Evolutionary conservation across 2,888 invertebrate species (phyloP), one percentile per base, ranked within the genome.

Genomic region (Scelioninae gen. 1): DNA sequence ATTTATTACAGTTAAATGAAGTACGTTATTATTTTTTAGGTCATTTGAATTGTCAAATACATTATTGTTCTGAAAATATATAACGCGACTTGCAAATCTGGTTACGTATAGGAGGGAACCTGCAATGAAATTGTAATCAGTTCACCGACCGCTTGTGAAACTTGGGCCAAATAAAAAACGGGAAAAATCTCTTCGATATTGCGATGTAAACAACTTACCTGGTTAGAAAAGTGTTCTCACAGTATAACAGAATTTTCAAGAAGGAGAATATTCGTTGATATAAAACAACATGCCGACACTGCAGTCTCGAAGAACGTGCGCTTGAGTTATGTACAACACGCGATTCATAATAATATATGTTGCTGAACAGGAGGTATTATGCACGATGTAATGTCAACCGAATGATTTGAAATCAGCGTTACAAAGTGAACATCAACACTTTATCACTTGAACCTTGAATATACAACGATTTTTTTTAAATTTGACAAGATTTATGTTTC

Each of bases 341-440:
- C 68, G 62, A 80, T 74, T 80, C 68, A 66, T 74, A 80, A 66
- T 74, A 80, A 80, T 80, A 60, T 71, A 68, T 74, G 68, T 45
- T 66, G 51, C 11, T 38, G 32, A 60, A 43, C 43, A 11, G 51
- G 10, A 43, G 60, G 47, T 66, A 45, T 23, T 23, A 23, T 34
- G 56, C 58, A 11, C 56, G 58, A 31, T 51, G 47, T 72, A 60
- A 53, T 66, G 66, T 65, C 72, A 58, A 51, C 78, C 34, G 60
- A 79, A 66, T 69, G 53, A 77, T 63, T 69, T 38, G 62, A 49
- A 69, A 77, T 77, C 62, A 60, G 13, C 32, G 58, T 11, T 76
- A 65, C 56, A 38, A 56, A 65, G 65, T 65, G 49, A 65, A 63
- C 10, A 47, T 65, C 65, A 63, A 75, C 75, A 40, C 65, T 55